Evolutionary conservation across 2,797 vertebrate genomes (phyloP), one percentile per base, ranked within the genome.

Genomic region (Pampus argenteus): DNA sequence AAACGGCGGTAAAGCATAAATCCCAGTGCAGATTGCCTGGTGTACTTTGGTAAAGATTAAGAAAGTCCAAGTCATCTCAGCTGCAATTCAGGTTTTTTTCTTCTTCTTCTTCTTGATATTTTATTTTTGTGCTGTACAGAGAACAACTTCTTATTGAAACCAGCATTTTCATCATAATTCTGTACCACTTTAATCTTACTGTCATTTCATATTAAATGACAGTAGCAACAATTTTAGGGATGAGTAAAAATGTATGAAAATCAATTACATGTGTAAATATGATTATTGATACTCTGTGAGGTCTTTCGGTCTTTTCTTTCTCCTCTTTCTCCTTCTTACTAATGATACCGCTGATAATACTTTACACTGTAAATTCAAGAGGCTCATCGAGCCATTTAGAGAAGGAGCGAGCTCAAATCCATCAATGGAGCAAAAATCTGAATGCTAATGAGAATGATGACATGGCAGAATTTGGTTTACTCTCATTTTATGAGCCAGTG

Each of bases 341-440:
- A 60, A 52, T 14, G 40, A 52, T 18, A 20, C 34, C 31, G 20
- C 6, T 50, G 38, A 50, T n/a, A 45, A 63, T 28, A 22, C 23
- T 63, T 57, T 64, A 52, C n/a, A 60, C 69, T 25, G 42, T 34
- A 28, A 6, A 25, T 45, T 26, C 15, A 20, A 34, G 38, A 45
- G 29, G 28, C 25, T 34, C 57, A 28, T 31, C 4, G 23, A 62
- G 26, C 17, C 29, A 26, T 34, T 31, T 31, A 5, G 38, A 66
- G 47, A 7, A 6, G 47, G 11, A 6, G 18, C 14, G 6, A 44
- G 47, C 29, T 28, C 23, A 9, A 45, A 56, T 49, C 29, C 44
- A 26, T 64, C 57, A 70, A 9, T 23, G n/a, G n/a, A 59, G 66
- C 23, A 40, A 28, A 25, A 14, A 25, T 42, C 36, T 8, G 14